phyloP scores from a whole-genome alignment of 2,797 vertebrate genomes.

The Rhynchotus rufescens region DNA sequence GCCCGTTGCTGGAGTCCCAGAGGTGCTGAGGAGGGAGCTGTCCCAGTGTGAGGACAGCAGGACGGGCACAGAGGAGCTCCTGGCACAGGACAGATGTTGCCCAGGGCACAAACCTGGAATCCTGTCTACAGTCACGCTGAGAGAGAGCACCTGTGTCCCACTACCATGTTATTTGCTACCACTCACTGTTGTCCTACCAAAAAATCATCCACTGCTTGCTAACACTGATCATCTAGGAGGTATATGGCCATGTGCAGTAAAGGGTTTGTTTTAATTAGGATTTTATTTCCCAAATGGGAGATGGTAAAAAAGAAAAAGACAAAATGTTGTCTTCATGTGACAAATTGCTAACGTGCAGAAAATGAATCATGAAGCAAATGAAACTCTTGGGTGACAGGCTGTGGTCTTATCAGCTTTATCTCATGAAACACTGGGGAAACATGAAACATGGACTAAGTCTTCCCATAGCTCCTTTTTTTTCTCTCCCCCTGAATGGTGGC shows the following conservation, averaged over 20 bases:
- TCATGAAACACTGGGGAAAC: not conserved
- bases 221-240: not conserved
- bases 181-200: not conserved
- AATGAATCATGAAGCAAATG: not conserved
- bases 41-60: conserved; percentile 17
- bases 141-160: no score
- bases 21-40: not conserved
- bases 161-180: not conserved
- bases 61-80: not conserved
- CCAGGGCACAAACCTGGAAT: no score
- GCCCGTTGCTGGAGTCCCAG: not conserved
- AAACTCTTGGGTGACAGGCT: not conserved
- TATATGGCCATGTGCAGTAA: not conserved
- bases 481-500: not conserved
- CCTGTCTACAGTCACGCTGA: no score
- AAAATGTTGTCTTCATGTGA: not conserved
- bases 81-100: no score
- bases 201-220: not conserved
- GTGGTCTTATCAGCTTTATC: not conserved
- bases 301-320: not conserved
- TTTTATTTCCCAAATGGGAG: not conserved
- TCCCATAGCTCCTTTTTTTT: not conserved
- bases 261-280: not conserved
- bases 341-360: not conserved
- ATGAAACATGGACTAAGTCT: not conserved